Evolutionary conservation across 1,140 invertebrate genomes (phyloP).

Genomic region (Drosophila mauritiana): DNA sequence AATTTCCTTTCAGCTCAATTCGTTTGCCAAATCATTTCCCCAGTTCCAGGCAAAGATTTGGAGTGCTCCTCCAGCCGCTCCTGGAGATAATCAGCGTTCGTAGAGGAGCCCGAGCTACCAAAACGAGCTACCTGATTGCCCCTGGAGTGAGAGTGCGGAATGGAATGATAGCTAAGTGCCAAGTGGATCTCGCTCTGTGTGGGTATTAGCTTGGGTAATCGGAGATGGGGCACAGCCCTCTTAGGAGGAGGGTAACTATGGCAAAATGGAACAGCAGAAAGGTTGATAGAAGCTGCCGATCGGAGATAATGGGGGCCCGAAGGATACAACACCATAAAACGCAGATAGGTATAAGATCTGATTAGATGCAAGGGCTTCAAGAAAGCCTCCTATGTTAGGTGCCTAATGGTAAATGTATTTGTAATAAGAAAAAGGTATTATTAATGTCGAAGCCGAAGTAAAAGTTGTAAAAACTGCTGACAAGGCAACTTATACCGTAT

Average conservation of each 20-base stretch:
- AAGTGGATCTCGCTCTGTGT: slow-evolving; percentile 40
- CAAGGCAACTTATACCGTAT: neutral
- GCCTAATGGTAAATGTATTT: too few species aligned
- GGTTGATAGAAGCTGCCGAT: slow-evolving; percentile 1
- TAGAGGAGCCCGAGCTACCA: slow-evolving; percentile 30
- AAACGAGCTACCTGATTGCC: slow-evolving; percentile 59
- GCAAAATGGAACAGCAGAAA: neutral
- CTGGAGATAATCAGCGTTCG: slow-evolving; percentile 67
- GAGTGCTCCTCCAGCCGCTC: slow-evolving; percentile 40
- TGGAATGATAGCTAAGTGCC: slow-evolving; percentile 51
- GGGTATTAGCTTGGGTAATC: slow-evolving; percentile 67
- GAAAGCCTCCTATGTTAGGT: neutral
- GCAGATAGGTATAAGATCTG: neutral
- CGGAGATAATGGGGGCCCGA: neutral
- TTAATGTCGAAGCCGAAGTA: neutral
- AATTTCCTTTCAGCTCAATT: slow-evolving; percentile 73
- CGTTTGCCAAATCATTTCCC: slow-evolving; percentile 70
- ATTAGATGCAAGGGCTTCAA: neutral
- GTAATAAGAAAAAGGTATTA: neutral
- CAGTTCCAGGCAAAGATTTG: slow-evolving; percentile 57
- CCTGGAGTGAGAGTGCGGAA: slow-evolving; percentile 35
- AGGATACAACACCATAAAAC: neutral
- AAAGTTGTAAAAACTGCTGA: neutral
- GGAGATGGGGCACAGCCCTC: slow-evolving; percentile 40
- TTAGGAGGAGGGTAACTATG: neutral